These are phyloP conservation scores for Lasiurus borealis DNA, from an alignment of 2,113 vertebrate species.

Conservation along the genomic window DNA sequence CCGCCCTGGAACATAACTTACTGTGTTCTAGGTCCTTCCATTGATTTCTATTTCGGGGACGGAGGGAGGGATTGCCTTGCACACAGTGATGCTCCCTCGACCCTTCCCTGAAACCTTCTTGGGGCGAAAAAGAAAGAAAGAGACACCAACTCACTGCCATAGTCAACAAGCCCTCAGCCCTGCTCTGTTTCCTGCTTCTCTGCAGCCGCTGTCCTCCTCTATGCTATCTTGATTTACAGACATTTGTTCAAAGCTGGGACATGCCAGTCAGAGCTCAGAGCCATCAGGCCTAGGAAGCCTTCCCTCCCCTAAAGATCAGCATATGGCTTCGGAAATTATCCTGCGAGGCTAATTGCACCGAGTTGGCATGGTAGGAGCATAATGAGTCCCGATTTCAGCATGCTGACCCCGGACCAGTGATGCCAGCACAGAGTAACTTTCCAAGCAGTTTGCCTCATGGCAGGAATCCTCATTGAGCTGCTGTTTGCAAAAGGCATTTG, in stretches of 20 bases:
- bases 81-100: conserved; percentile 85
- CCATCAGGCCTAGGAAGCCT: conserved; percentile 54
- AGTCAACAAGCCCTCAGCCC: conserved; percentile 73
- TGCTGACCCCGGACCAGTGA: conserved; percentile 32
- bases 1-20: conserved; percentile 89
- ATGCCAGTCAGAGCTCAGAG: conserved; percentile 43
- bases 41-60: conserved; percentile 89
- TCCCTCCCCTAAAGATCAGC: conserved; percentile 60
- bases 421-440: conserved; percentile 12
- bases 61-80: conserved; percentile 66
- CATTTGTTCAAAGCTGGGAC: conserved; percentile 21
- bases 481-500: conserved; percentile 35
- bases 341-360: conserved; percentile 61
- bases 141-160: background rate
- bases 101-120: conserved; percentile 87
- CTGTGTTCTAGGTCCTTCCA: conserved; percentile 87
- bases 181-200: background rate
- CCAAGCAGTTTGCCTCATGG: conserved; percentile 62
- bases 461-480: conserved; percentile 71
- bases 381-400: conserved; percentile 50
- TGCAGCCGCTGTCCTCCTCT: background rate
- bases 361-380: conserved; percentile 60
- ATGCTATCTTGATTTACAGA: conserved; percentile 46
- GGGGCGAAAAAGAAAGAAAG: conserved; percentile 71
- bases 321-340: conserved; percentile 69